phyloP scores from a whole-genome alignment of 2,113 vertebrate genomes.

The Podarcis raffonei region DNA sequence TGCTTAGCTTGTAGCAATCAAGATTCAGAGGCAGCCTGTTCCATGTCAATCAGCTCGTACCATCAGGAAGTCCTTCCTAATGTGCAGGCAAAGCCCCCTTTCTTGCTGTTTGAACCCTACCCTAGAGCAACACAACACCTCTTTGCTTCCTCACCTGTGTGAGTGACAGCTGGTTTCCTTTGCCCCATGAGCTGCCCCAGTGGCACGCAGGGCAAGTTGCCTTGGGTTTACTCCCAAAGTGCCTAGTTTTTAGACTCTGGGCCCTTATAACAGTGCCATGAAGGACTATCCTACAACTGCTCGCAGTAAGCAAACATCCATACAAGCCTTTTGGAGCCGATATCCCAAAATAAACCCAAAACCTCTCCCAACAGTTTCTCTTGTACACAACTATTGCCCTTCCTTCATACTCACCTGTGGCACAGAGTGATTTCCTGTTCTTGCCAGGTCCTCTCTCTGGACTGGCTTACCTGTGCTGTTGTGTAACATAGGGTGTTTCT shows the following conservation, averaged over 20 bases:
- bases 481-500: neutral
- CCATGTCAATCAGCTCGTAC: too few species aligned
- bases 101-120: too few species aligned
- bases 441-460: neutral
- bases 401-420: neutral
- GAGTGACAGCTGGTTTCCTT: too few species aligned
- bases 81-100: too few species aligned
- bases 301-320: neutral
- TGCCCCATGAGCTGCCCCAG: neutral
- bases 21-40: too few species aligned
- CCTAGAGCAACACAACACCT: too few species aligned
- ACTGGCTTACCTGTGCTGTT: neutral
- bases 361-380: neutral
- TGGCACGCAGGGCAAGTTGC: neutral
- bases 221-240: neutral
- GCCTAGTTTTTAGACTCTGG: neutral
- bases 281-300: neutral
- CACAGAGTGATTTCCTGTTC: neutral
- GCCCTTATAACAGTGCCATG: neutral
- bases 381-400: neutral
- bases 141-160: too few species aligned
- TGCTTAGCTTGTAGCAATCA: neutral
- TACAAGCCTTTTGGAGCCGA: neutral
- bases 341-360: too few species aligned
- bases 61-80: too few species aligned